phyloP scores from a whole-genome alignment of 2,888 invertebrate species.

The Coecobrya sp. region DNA sequence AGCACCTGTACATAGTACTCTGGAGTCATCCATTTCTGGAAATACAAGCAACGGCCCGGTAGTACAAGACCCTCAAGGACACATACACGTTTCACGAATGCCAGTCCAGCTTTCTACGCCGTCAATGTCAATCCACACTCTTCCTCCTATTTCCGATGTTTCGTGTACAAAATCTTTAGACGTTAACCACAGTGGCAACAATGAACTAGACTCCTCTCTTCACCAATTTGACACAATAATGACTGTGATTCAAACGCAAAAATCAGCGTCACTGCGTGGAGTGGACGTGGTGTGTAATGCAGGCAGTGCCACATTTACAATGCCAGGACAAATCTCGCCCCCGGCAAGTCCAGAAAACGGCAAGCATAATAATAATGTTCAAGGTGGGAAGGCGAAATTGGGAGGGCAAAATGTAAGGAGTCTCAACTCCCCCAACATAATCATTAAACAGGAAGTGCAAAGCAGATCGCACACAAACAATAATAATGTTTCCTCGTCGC shows the following conservation, averaged over 20 bases:
- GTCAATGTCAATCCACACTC: slow-evolving; percentile 66
- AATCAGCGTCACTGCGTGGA: slow-evolving; percentile 46
- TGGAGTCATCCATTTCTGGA: slow-evolving; percentile 15
- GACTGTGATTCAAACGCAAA: slow-evolving; percentile 87
- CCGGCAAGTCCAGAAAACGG: slow-evolving; percentile 88
- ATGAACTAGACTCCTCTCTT: slow-evolving; percentile 75
- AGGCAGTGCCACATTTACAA: slow-evolving; percentile 43
- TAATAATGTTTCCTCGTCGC: slow-evolving; percentile 31
- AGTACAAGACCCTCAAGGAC: slow-evolving; percentile 74
- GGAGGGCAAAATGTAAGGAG: background rate
- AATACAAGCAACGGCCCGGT: slow-evolving; percentile 34
- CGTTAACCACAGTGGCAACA: slow-evolving; percentile 49
- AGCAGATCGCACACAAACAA: slow-evolving; percentile 18
- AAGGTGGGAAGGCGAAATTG: slow-evolving; percentile 35
- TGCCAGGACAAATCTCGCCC: slow-evolving; percentile 87
- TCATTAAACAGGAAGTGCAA: slow-evolving; percentile 36
- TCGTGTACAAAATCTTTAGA: slow-evolving; percentile 77
- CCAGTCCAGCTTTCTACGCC: slow-evolving; percentile 54
- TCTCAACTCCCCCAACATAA: slow-evolving; percentile 1
- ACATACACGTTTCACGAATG: slow-evolving; percentile 68
- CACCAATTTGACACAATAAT: slow-evolving; percentile 87
- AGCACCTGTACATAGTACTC: slow-evolving; percentile 64
- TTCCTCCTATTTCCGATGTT: slow-evolving; percentile 63
- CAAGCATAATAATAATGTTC: slow-evolving; percentile 13
- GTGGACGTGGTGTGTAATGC: slow-evolving; percentile 59